Conservation (phyloP, 2,113 vertebrate genomes). For the Poicephalus gulielmi region DNA sequence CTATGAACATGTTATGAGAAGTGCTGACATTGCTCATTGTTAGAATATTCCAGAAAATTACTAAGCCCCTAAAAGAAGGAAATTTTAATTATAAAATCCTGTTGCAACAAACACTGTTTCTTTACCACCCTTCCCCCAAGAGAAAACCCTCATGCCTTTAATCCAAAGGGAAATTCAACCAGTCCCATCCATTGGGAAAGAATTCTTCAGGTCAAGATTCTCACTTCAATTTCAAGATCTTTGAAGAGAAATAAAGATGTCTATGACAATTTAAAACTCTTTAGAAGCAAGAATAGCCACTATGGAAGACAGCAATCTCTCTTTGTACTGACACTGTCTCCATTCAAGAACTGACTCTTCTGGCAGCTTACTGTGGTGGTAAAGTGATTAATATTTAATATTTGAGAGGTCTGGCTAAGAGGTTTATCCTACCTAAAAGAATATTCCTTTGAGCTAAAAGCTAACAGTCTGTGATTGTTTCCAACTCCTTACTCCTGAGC, state of each 20-base stretch:
- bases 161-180: neutral
- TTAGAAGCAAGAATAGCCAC: neutral
- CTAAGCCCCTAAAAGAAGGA: neutral
- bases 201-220: neutral
- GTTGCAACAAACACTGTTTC: neutral
- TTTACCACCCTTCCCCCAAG: neutral
- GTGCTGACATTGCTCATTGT: neutral
- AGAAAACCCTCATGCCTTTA: neutral
- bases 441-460: neutral
- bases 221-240: neutral
- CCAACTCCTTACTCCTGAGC: neutral
- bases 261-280: neutral
- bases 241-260: neutral
- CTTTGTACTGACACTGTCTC: neutral
- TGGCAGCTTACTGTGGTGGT: neutral
- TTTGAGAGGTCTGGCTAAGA: neutral
- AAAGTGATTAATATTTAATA: neutral
- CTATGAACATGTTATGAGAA: neutral
- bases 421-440: neutral
- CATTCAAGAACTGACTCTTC: neutral
- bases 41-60: neutral
- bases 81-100: slow-evolving; percentile 38
- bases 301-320: neutral
- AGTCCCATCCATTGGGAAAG: neutral
- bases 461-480: neutral